Conservation (phyloP, 1,140 invertebrate genomes). For the Andrena cerasifolii region DNA sequence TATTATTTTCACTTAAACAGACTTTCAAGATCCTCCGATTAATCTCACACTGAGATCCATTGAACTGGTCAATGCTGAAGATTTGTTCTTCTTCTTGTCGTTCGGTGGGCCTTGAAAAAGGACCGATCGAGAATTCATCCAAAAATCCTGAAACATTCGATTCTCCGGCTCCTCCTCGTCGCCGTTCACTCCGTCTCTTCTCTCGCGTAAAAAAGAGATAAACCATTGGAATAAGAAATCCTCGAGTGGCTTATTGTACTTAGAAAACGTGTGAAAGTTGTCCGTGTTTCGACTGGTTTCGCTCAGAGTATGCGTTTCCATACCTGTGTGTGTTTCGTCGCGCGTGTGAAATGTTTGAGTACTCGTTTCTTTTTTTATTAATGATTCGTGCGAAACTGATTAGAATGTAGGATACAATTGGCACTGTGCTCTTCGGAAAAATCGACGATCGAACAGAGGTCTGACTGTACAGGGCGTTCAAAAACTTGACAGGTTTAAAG, state of each 20-base stretch:
- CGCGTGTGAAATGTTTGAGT: background rate
- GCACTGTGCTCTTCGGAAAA: conserved; percentile 28
- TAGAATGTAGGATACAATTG: background rate
- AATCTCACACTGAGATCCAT: background rate
- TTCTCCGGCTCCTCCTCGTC: too few relatives aligned
- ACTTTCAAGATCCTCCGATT: background rate
- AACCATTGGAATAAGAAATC: conserved; percentile 1
- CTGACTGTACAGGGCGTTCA: too few relatives aligned
- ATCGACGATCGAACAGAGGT: too few relatives aligned
- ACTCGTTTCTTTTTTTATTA: too few relatives aligned
- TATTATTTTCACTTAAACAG: background rate
- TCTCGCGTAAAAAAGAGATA: background rate
- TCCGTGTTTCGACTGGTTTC: conserved; percentile 11
- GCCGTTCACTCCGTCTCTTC: background rate
- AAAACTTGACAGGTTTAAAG: too few relatives aligned
- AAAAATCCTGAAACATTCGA: background rate
- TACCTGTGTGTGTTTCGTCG: background rate
- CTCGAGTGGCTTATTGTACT: conserved; percentile 25
- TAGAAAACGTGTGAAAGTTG: conserved; percentile 48
- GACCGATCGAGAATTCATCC: background rate
- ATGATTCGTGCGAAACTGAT: too few relatives aligned
- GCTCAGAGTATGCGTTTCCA: background rate
- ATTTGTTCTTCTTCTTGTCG: background rate
- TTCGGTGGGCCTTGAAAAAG: background rate
- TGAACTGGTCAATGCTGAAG: background rate